Evolutionary conservation across 92 coral and sea anemone genomes (phyloP).

Genomic region (Zoanthus solanderi): DNA sequence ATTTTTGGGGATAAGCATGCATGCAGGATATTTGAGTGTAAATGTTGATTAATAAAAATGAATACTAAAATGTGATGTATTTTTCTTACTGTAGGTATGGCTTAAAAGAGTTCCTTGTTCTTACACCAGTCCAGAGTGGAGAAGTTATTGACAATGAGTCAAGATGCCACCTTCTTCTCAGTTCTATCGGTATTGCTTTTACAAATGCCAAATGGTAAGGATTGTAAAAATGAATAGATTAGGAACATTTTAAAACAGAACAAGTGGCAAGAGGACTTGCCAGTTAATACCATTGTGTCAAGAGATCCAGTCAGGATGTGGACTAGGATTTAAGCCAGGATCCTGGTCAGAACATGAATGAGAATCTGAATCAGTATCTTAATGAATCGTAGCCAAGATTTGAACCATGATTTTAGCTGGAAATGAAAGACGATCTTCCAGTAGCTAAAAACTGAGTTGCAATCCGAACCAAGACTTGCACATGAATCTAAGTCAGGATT

Average conservation of each 20-base stretch:
- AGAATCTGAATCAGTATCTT: not conserved
- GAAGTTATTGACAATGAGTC: conserved; percentile 91
- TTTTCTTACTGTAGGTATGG: conserved; percentile 79
- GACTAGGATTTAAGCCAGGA: not conserved
- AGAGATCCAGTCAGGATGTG: not conserved
- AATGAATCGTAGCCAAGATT: not conserved
- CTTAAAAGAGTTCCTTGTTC: conserved; percentile 88
- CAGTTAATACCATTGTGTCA: too few relatives aligned
- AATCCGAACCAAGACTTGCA: not conserved
- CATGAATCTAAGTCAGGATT: not conserved
- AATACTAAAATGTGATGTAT: not conserved
- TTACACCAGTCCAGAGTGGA: conserved; percentile 82
- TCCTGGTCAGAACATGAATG: not conserved
- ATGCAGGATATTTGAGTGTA: too few relatives aligned
- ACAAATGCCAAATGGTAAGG: conserved; percentile 93
- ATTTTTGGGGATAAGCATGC: too few relatives aligned
- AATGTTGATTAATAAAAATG: not conserved
- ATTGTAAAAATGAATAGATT: not conserved
- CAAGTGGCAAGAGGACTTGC: too few relatives aligned
- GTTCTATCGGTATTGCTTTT: conserved; percentile 90
- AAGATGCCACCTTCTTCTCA: conserved; percentile 89
- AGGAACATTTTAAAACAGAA: too few relatives aligned
- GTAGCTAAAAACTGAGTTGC: not conserved
- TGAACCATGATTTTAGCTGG: not conserved
- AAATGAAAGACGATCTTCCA: not conserved